Evolutionary conservation across 2,797 vertebrate species (phyloP), one percentile per base, ranked within the genome.

Genomic region (Fratercula arctica): DNA sequence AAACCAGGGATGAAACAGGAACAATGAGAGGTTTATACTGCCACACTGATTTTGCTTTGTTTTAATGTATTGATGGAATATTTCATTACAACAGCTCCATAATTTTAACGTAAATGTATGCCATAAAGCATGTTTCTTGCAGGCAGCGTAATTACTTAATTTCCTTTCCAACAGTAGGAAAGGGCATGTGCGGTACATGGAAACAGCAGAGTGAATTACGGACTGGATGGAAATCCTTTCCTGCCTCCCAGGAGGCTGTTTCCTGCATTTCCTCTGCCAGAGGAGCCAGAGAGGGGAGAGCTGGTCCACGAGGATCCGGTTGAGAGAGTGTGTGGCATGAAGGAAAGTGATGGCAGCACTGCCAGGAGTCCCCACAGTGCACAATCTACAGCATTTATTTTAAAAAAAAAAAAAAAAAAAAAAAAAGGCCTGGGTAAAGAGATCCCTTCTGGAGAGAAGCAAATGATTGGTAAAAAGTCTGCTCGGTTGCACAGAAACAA

Each of bases 71-170:
- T 28, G 81, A 67, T 79, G 76, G 91, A 93, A 86, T 91, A 93
- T 97, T 96, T 96, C 91, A 88, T 92, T 95, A 41, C 89, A 94
- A 96, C 63, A 91, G 77, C 69, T 64, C 85, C 48, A 57, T 89
- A 76, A 93, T 93, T 93, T 94, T 81, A 88, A 89, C 93, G 85
- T 90, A 94, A 56, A 39, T 31, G 50, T 19, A 87, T 57, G 73
- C 66, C 85, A 77, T 93, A 93, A 96, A 88, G 35, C 41, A 50
- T 70, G 70, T n/a, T 84, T 93, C 61, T 91, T 54, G 20, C 53
- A 77, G 26, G 41, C 35, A 48, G 56, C 54, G 45, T 60, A 90
- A 88, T 95, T 66, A 94, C 87, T 94, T 92, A 14, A 53, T 56
- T 86, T 81, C 85, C 70, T 92, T 91, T 57, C 67, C 85, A 33